Base-by-base conservation (phyloP, 2,797 vertebrate species). In the Ctenopoma kingsleyae region DNA sequence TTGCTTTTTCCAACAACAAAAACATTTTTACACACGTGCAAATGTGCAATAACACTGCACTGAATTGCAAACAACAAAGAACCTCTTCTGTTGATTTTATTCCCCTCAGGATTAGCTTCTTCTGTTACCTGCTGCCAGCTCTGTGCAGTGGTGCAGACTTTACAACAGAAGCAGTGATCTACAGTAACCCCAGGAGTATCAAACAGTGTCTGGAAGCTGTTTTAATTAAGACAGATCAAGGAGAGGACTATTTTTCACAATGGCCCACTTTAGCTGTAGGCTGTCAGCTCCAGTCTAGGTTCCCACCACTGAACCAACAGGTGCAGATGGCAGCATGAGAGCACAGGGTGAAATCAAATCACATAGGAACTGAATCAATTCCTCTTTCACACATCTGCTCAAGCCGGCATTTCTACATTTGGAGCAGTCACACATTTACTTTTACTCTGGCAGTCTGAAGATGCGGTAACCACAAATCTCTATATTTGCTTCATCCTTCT, bases 171-270 rank as follows among this genome's bases (percentile, higher is more conserved):
- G 38, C 41, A 49, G 11, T 19, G 12, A 2, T 52, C 43, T 8
- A 1, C n/a, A 36, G 41, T 40, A 27, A 53, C 22, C 35, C 13
- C 19, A 41, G 15, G 0, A 38, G 35, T 58, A 30, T 49, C 25
- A 19, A 8, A 22, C 19, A n/a, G 27, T 53, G 19, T 55, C 68
- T 68, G 38, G 35, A 22, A 56, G 32, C 41, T 43, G 20, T 32
- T 56, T 68, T 64, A 64, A 68, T 68, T 40, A 52, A 72, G 35
- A 56, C 32, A 54, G 4, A 36, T 41, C 15, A 49, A 44, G 12
- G 40, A 2, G 1, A 30, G 5, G 43, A 59, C 30, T 46, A 46
- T 66, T 56, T 62, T 60, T 70, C 30, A 20, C 46, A 67, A 20
- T 49, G 48, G 19, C 61, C 40, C 2, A 30, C 55, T 69, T 57